Evolutionary conservation across 2,113 vertebrate species (phyloP).

Genomic region (Rhabdomys dilectus): DNA sequence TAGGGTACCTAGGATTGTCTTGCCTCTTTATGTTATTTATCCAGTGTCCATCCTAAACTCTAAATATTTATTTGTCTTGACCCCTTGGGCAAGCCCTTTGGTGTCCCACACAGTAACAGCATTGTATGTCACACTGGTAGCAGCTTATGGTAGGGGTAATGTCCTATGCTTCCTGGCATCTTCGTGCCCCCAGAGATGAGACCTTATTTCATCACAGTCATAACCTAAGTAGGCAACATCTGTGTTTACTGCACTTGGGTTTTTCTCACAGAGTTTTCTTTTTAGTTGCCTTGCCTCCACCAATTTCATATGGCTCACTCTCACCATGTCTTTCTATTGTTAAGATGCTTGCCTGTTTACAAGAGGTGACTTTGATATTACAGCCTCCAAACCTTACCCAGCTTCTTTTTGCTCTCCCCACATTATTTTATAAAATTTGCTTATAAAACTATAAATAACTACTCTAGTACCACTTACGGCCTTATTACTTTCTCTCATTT

Average conservation of each 20-base stretch:
- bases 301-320: not conserved
- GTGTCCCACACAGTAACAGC: not conserved
- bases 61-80: not conserved
- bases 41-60: not conserved
- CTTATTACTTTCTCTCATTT: not conserved
- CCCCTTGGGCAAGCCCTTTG: not conserved
- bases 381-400: not conserved
- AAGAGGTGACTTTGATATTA: not conserved
- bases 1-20: not conserved
- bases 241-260: not conserved
- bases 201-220: not conserved
- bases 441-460: not conserved
- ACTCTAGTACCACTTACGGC: not conserved
- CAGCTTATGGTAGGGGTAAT: not conserved
- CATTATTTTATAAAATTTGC: conserved; percentile 31
- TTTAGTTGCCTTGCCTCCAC: not conserved
- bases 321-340: not conserved
- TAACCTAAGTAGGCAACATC: not conserved
- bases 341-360: not conserved
- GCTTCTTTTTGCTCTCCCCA: not conserved
- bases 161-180: not conserved
- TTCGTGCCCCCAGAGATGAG: not conserved
- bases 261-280: not conserved
- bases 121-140: not conserved
- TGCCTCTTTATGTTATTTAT: not conserved